Conservation (phyloP, 2,113 vertebrate species). For the Telmatochromis sp. region DNA sequence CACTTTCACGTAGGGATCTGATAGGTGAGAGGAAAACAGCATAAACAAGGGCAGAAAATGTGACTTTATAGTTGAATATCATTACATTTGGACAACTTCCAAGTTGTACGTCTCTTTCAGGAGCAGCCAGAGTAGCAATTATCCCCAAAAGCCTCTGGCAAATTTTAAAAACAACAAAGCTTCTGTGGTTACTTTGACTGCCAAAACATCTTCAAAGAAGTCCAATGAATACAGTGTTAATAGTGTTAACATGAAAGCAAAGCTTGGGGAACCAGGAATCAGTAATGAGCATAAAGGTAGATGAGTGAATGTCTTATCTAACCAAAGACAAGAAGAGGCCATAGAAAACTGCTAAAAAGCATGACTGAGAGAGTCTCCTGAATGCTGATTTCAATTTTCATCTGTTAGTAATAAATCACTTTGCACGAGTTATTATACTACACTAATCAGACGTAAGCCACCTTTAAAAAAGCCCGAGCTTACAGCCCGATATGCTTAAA, state of each 20-base stretch:
- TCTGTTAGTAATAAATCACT: not conserved
- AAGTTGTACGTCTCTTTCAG: not conserved
- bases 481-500: not conserved
- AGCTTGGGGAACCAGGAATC: not conserved
- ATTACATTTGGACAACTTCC: not conserved
- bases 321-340: conserved; percentile 1
- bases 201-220: not conserved
- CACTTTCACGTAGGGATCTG: conserved; percentile 96
- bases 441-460: conserved; percentile 13
- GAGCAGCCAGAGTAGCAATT: not conserved
- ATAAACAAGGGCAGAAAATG: not conserved
- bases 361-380: conserved; percentile 8
- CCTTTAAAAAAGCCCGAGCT: conserved; percentile 8
- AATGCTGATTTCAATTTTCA: conserved; percentile 37
- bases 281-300: conserved; percentile 1
- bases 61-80: not conserved
- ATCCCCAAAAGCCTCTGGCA: not conserved
- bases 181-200: not conserved
- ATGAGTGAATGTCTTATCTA: conserved; percentile 22
- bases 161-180: not conserved
- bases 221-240: not conserved
- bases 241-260: not conserved
- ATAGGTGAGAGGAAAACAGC: not conserved
- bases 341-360: conserved; percentile 4
- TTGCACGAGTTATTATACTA: conserved; percentile 12